These are phyloP conservation scores for Eristalis intricaria DNA, from an alignment of 2,888 invertebrate species.

Conservation along the genomic window DNA sequence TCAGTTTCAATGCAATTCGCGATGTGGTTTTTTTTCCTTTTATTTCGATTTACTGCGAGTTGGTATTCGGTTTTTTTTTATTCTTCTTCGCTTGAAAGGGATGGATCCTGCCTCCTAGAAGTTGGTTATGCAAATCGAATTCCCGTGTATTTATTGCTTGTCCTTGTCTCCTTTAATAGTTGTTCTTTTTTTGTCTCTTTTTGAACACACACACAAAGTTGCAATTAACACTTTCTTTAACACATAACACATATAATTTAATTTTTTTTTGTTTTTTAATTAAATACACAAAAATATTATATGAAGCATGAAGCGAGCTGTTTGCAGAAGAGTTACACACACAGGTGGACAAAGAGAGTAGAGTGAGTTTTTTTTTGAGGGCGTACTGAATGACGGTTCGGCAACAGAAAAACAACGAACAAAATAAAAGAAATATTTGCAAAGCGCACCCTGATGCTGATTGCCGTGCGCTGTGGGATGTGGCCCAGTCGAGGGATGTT, in stretches of 20 bases:
- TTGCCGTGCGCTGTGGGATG: conserved; percentile 29
- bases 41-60: background rate
- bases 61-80: conserved; percentile 67
- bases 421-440: conserved; percentile 32
- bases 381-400: conserved; percentile 43
- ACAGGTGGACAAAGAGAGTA: conserved; percentile 48
- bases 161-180: background rate
- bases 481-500: conserved; percentile 50
- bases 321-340: conserved; percentile 36
- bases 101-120: conserved; percentile 17
- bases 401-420: background rate
- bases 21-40: conserved; percentile 29
- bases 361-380: conserved; percentile 37
- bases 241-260: conserved; percentile 65
- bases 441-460: conserved; percentile 57
- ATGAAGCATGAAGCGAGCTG: conserved; percentile 64
- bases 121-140: conserved; percentile 62
- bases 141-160: conserved; percentile 3
- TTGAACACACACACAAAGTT: conserved; percentile 58
- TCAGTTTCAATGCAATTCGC: conserved; percentile 21
- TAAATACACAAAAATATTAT: conserved; percentile 69
- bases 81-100: conserved; percentile 22
- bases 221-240: conserved; percentile 71
- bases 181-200: conserved; percentile 5
- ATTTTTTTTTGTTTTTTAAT: conserved; percentile 43